Evolutionary conservation across 2,888 invertebrate species (phyloP).

Genomic region (Plebejus argus): DNA sequence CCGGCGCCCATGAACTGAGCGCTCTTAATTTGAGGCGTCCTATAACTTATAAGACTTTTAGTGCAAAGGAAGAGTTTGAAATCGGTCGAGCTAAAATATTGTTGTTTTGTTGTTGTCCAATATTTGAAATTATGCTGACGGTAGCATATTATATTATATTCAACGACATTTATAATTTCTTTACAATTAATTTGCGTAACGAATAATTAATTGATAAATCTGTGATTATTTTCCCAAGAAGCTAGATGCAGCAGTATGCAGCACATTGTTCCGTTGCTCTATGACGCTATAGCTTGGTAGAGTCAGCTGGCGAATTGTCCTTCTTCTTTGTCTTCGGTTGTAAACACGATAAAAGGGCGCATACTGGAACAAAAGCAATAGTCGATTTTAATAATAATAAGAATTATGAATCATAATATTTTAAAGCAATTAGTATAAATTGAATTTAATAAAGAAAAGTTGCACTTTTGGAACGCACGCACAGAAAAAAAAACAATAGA

Average conservation of each 20-base stretch:
- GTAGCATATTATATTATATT: background rate
- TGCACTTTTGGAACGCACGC: too few relatives aligned
- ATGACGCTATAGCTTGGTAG: slow-evolving; percentile 4
- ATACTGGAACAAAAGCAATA: slow-evolving; percentile 56
- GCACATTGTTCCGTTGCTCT: background rate
- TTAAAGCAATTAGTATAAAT: too few relatives aligned
- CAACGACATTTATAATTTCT: background rate
- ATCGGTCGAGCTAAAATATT: background rate
- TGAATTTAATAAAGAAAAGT: too few relatives aligned
- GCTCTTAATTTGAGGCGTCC: too few relatives aligned
- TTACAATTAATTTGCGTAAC: background rate
- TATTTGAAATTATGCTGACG: too few relatives aligned
- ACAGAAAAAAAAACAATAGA: too few relatives aligned
- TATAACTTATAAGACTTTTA: background rate
- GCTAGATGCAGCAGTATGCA: background rate
- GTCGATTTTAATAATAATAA: too few relatives aligned
- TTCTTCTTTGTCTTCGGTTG: slow-evolving; percentile 12
- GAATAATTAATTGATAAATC: background rate
- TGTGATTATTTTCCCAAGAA: background rate
- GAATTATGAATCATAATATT: too few relatives aligned
- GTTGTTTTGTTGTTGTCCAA: background rate
- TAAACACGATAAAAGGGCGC: slow-evolving; percentile 47
- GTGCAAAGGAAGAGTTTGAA: background rate
- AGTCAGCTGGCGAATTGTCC: background rate
- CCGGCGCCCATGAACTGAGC: too few relatives aligned